Evolutionary conservation across 2,888 invertebrate species (phyloP), one percentile per base, ranked within the genome.

Genomic region (Cryptophagus acutangulus): DNA sequence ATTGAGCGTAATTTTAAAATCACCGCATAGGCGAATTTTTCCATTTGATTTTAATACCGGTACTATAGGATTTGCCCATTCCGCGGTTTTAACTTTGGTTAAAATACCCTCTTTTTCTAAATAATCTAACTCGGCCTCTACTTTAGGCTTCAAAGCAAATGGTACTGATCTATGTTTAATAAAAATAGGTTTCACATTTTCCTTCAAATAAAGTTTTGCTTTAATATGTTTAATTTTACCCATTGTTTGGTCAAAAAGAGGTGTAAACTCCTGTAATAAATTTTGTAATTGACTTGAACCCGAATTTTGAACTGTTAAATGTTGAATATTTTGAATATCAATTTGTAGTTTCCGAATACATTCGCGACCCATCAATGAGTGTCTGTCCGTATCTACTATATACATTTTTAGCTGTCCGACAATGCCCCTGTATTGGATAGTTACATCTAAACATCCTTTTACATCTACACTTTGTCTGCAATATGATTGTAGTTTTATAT

Each of bases 311-410:
- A 12, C 36, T 31, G 31, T 20, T 38, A n/a, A n/a, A n/a, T 26
- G 4, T 8, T n/a, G 3, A 26, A 26, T 8, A 26, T 26, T 26
- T 3, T 31, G 9, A 5, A 14, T 12, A 10, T 15, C 16, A n/a
- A n/a, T n/a, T n/a, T n/a, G n/a, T n/a, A n/a, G n/a, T n/a, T n/a
- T 6, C n/a, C 45, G 40, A 33, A 56, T 39, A 54, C 55, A 57
- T 33, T 60, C 48, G 17, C 53, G 44, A 17, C 54, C 57, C 14
- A 54, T 41, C 9, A 58, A 39, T 20, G 50, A 52, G 29, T 48
- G 42, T 16, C 49, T 49, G 14, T 48, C 41, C 24, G 46, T 35
- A 33, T 49, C 41, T 41, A 48, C 43, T 13, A 38, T 39, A 49
- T 25, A 38, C 2, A 38, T 8, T n/a, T 30, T 37, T 31, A 9